phyloP scores from a whole-genome alignment of 2,797 vertebrate species.

The Cynodonichthys magdalenae region DNA sequence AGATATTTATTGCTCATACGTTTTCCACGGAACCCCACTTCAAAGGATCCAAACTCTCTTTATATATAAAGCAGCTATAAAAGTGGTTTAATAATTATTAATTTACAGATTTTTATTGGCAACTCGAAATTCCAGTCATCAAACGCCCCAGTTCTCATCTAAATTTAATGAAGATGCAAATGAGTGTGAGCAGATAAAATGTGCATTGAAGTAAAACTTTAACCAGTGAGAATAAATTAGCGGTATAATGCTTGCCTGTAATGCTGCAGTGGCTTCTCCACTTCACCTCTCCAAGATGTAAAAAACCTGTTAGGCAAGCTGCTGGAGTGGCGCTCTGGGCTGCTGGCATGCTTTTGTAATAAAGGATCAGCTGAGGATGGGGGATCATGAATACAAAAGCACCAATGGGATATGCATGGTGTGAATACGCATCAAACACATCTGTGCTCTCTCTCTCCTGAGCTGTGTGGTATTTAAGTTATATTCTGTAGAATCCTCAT shows the following conservation, averaged over 20 bases:
- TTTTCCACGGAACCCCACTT: neutral
- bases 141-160: constrained; percentile 41
- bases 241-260: constrained; percentile 46
- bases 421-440: constrained; percentile 66
- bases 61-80: neutral
- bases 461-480: constrained; percentile 32
- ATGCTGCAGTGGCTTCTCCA: constrained; percentile 37
- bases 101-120: neutral
- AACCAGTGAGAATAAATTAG: constrained; percentile 57
- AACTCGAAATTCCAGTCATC: constrained; percentile 4
- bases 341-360: constrained; percentile 63
- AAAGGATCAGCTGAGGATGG: constrained; percentile 60
- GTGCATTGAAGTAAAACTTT: constrained; percentile 48
- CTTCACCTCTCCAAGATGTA: constrained; percentile 53
- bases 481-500: constrained; percentile 19
- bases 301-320: constrained; percentile 58
- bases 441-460: constrained; percentile 34
- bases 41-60: neutral
- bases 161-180: constrained; percentile 38
- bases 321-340: constrained; percentile 42
- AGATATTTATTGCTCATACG: neutral
- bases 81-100: neutral
- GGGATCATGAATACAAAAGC: constrained; percentile 68
- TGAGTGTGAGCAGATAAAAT: constrained; percentile 41
- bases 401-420: constrained; percentile 57